Evolutionary conservation across 92 coral and sea anemone genomes (phyloP).

Genomic region (Epizoanthus fatuus): DNA sequence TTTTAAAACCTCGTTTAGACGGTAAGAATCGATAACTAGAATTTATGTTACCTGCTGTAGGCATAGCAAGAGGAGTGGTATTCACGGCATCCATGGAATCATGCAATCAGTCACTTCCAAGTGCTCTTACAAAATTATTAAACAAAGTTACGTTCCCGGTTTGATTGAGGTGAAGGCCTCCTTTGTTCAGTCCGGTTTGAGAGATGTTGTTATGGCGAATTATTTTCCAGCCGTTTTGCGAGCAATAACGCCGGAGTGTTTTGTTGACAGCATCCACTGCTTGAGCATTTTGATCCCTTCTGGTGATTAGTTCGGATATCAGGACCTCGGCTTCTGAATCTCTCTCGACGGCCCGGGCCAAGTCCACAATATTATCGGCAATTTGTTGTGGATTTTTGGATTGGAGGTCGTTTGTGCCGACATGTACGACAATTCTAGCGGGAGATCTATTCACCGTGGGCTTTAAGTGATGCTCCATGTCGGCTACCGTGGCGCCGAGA

Average conservation of each 20-base stretch:
- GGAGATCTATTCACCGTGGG: too few species aligned
- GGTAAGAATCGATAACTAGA: too few species aligned
- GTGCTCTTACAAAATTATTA: slow-evolving; percentile 21
- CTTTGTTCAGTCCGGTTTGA: too few species aligned
- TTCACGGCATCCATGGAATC: too few species aligned
- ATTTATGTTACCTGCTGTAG: too few species aligned
- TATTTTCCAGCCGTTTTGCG: slow-evolving; percentile 39
- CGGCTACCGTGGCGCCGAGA: slow-evolving; percentile 6
- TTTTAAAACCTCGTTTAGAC: too few species aligned
- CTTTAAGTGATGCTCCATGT: not conserved
- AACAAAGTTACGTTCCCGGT: slow-evolving; percentile 38
- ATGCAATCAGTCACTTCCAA: too few species aligned
- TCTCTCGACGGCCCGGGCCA: slow-evolving; percentile 47
- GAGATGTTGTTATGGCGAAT: slow-evolving; percentile 12
- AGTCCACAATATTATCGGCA: slow-evolving; percentile 63
- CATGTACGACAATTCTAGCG: too few species aligned
- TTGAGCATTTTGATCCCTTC: slow-evolving; percentile 49
- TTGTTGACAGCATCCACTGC: slow-evolving; percentile 51
- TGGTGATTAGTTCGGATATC: not conserved
- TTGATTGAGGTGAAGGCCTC: slow-evolving; percentile 40
- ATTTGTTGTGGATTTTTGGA: slow-evolving; percentile 41
- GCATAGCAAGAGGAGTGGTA: too few species aligned
- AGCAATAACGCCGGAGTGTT: slow-evolving; percentile 45
- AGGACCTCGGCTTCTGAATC: not conserved
- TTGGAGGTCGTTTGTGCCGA: slow-evolving; percentile 51